phyloP scores from a whole-genome alignment of 2,797 vertebrate genomes.

The Botia kubotai region DNA sequence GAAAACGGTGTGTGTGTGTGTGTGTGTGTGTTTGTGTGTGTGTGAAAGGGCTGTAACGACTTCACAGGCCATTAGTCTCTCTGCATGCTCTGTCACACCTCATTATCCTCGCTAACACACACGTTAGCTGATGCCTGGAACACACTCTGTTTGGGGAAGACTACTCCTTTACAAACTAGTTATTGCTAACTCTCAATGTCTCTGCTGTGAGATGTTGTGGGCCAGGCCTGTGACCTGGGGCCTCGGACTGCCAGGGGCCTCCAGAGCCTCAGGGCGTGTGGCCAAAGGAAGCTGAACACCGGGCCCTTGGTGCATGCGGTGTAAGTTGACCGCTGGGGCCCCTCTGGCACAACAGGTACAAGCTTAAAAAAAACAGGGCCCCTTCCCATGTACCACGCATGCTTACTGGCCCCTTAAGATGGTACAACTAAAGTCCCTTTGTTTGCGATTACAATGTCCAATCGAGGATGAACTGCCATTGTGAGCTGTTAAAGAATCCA shows the following conservation, averaged over 20 bases:
- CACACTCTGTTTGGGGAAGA: constrained; percentile 50
- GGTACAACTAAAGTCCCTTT: background rate
- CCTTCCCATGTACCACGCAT: background rate
- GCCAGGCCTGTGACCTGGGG: background rate
- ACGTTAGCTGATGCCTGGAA: constrained; percentile 69
- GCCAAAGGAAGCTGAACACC: background rate
- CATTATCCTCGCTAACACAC: constrained; percentile 75
- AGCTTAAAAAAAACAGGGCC: background rate
- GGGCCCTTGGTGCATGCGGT: background rate
- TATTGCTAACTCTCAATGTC: constrained; percentile 39
- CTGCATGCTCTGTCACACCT: constrained; percentile 82
- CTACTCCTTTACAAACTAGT: constrained; percentile 37
- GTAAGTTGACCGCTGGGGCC: constrained; percentile 4
- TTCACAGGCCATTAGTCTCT: constrained; percentile 76
- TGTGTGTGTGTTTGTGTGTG: constrained; percentile 11
- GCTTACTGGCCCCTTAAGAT: background rate
- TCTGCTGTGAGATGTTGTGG: constrained; percentile 8
- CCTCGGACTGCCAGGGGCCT: background rate
- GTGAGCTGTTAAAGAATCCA: too few relatives aligned
- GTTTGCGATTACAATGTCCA: too few relatives aligned
- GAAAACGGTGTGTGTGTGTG: background rate
- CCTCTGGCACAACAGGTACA: background rate
- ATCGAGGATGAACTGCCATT: too few relatives aligned
- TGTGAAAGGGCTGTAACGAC: constrained; percentile 58
- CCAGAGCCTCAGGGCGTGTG: background rate